Conservation (phyloP, 2,113 vertebrate genomes). For the Spea bombifrons region DNA sequence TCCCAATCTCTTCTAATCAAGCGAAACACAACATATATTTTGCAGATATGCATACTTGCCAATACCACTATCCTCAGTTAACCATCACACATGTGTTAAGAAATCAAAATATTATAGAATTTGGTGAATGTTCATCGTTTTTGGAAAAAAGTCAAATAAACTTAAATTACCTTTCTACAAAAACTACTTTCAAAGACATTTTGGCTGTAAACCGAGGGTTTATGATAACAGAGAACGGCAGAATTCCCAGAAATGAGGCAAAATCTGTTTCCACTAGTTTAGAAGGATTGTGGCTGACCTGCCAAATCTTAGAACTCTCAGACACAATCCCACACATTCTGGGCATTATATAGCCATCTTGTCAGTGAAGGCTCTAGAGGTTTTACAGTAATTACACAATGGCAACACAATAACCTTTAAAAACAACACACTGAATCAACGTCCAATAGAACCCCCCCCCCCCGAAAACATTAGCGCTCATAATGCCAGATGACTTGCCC, state of each 20-base stretch:
- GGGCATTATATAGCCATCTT: slow-evolving; percentile 1
- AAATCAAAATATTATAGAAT: background rate
- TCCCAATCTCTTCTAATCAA: no score
- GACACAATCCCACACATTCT: slow-evolving; percentile 8
- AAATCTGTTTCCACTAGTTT: slow-evolving; percentile 24
- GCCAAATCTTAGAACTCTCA: slow-evolving; percentile 10
- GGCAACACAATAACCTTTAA: background rate
- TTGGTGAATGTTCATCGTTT: background rate
- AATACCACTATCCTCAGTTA: background rate
- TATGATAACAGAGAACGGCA: background rate
- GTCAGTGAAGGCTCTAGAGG: background rate
- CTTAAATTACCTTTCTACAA: background rate
- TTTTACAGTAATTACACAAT: background rate
- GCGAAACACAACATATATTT: background rate
- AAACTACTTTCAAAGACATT: slow-evolving; percentile 4
- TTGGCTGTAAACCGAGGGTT: background rate
- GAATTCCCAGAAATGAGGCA: background rate
- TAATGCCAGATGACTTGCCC: no score
- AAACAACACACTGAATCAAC: background rate
- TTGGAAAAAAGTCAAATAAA: background rate
- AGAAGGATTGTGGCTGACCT: background rate
- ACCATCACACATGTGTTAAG: background rate
- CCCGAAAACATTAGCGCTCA: no score
- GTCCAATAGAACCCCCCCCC: no score
- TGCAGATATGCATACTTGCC: background rate